phyloP scores from a whole-genome alignment of 1,140 invertebrate genomes.

The Drosophila lowei region DNA sequence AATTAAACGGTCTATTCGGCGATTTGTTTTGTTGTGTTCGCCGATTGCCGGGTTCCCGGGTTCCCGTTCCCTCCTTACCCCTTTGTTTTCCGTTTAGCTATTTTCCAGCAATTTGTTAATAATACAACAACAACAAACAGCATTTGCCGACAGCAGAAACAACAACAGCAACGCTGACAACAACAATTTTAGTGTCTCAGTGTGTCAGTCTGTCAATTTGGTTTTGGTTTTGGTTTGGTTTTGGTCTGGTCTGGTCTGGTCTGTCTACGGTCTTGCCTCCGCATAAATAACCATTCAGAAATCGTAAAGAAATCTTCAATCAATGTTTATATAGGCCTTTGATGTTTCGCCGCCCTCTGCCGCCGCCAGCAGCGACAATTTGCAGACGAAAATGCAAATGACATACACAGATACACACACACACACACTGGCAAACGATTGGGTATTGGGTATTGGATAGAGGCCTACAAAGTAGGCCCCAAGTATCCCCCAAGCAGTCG shows the following conservation, averaged over 20 bases:
- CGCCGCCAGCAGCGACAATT: constrained; percentile 71
- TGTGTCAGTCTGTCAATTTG: constrained; percentile 72
- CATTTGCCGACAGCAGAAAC: constrained; percentile 11
- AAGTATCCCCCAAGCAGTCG: constrained; percentile 14
- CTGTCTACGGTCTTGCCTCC: constrained; percentile 62
- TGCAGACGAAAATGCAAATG: constrained; percentile 77
- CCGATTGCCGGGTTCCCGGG: constrained; percentile 25
- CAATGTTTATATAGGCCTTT: constrained; percentile 80
- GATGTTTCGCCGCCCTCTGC: constrained; percentile 59
- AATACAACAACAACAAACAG: constrained; percentile 49
- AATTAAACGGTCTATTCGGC: constrained; percentile 67
- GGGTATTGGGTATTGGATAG: neutral
- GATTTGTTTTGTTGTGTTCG: constrained; percentile 61
- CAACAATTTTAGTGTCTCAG: constrained; percentile 79
- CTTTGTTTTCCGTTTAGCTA: constrained; percentile 46
- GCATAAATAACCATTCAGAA: constrained; percentile 82
- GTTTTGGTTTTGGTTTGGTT: constrained; percentile 3
- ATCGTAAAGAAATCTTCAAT: constrained; percentile 82
- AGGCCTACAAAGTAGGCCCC: constrained; percentile 38
- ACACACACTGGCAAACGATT: constrained; percentile 20
- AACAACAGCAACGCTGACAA: constrained; percentile 46
- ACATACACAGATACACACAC: constrained; percentile 50
- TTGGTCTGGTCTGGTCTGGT: constrained; percentile 1
- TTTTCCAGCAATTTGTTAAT: constrained; percentile 81
- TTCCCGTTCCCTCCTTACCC: constrained; percentile 5